Evolutionary conservation across 1,140 invertebrate species (phyloP), one percentile per base, ranked within the genome.

Genomic region (Heliothis subflexa): DNA sequence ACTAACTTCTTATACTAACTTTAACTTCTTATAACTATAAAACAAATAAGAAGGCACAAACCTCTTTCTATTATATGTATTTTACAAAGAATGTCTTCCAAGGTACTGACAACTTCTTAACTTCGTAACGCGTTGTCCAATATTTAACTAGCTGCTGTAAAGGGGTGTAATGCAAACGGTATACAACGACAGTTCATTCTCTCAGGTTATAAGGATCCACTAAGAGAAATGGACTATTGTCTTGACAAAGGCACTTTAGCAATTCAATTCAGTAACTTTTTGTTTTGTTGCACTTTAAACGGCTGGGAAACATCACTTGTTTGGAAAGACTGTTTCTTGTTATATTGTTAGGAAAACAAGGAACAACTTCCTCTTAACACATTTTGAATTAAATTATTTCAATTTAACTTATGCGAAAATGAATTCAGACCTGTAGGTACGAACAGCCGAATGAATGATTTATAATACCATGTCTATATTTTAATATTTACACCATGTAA

Each of bases 251-350:
- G 18, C 47, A 50, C 66, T 70, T 70, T 25, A 52, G 47, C 21
- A 50, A 70, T 70, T 70, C 66, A 70, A 70, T 70, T 70, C 28
- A 50, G 11, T 70, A 52, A 70, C 47, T 52, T 70, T 70, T 70
- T 47, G 66, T 70, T 70, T n/a, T 25, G 18, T 50, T 28, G 18
- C 21, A 70, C 66, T 70, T 50, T 52, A 70, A 70, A 28, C 21
- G 18, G 45, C 18, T 66, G 40, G 62, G 25, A 28, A 49, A 70
- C 18, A 52, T 50, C 47, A 18, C 50, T 70, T 70, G 66, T 52
- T 47, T 12, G 14, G 11, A 66, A 16, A 18, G 47, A 52, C 45
- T 50, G 66, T 14, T 28, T 70, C 40, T 50, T 68, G 59, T 40
- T 40, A 16, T 40, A 16, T 25, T 70, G 21, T 52, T 4, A 25